Conservation (phyloP, 2,888 invertebrate species). For the Drosophila yooni region DNA sequence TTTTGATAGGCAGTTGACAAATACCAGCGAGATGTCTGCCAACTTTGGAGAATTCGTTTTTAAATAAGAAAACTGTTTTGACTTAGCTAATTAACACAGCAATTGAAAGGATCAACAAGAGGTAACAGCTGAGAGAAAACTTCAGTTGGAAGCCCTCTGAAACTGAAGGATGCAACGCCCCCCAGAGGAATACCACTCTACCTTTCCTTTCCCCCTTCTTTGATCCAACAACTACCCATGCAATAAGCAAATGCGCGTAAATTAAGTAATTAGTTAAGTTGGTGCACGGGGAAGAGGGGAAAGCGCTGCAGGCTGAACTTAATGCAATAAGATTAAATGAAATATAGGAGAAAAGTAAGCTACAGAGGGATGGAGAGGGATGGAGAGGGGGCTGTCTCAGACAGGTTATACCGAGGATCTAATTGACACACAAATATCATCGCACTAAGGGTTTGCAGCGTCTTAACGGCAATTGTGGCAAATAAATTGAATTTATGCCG, state of each 20-base stretch:
- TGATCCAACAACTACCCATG: slow-evolving; percentile 12
- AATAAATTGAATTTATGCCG: slow-evolving; percentile 75
- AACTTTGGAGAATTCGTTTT: slow-evolving; percentile 47
- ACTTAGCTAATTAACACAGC: slow-evolving; percentile 64
- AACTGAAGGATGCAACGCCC: slow-evolving; percentile 26
- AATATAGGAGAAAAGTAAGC: background rate
- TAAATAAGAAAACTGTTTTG: slow-evolving; percentile 64
- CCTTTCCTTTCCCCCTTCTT: background rate
- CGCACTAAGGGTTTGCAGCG: slow-evolving; percentile 27
- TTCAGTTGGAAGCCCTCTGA: slow-evolving; percentile 30
- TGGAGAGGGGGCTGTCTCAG: background rate
- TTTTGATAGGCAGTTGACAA: slow-evolving; percentile 5
- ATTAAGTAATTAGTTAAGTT: slow-evolving; percentile 67
- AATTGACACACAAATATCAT: slow-evolving; percentile 63
- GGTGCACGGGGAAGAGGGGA: background rate
- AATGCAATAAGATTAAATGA: slow-evolving; percentile 42
- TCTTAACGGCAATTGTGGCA: slow-evolving; percentile 53
- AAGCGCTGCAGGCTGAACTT: slow-evolving; percentile 3
- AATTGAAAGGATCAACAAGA: slow-evolving; percentile 33
- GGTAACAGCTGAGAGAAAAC: slow-evolving; percentile 7
- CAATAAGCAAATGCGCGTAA: slow-evolving; percentile 56
- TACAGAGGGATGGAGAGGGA: background rate
- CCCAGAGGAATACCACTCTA: background rate
- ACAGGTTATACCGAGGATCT: slow-evolving; percentile 22
- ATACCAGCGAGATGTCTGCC: slow-evolving; percentile 9